Base-by-base conservation (phyloP, 2,888 invertebrate genomes). In the Argyresthia albistria region DNA sequence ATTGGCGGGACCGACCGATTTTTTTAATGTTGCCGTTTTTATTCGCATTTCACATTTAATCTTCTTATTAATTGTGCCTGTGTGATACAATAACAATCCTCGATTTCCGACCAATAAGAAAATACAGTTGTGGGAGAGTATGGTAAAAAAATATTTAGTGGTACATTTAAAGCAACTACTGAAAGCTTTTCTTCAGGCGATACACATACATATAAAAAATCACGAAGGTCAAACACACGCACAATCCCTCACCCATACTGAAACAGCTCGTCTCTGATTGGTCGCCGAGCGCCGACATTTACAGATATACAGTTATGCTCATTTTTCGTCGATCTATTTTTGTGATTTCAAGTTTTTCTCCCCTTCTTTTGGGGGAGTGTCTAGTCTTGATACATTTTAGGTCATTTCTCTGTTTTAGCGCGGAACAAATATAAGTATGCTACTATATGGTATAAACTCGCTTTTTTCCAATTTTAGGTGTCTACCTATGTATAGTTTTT, bases 301-400 rank as follows among this genome's bases (percentile, higher is more conserved):
- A 67, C 66, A 73, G 73, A 70, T 73, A 70, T 69, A 71, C 66
- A 67, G 54, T 57, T 56, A 58, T 56, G 56, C 55, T 58, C 51
- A 59, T 58, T 60, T 60, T 60, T 60, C 56, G 54, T 37, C 70
- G 67, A 66, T 81, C 86, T 87, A 83, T 86, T 87, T 86, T 86
- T 83, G 81, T 65, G 64, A 67, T 71, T 66, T 64, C 64, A 63
- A 77, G 76, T 84, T 86, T 87, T 87, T 86, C 80, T 79, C 68
- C 52, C 76, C 67, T 69, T 62, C 54, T 53, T 16, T 63, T 67
- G 57, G 35, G 49, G 37, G 65, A n/a, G 10, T 43, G 52, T 56
- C 11, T 0, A n/a, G 43, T 69, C 50, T 83, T 86, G 78, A 69
- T 80, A 70, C 66, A 81, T 76, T 70, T 61, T 70, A 59, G 67